phyloP scores from a whole-genome alignment of 2,797 vertebrate genomes.

The Ciconia nigra region DNA sequence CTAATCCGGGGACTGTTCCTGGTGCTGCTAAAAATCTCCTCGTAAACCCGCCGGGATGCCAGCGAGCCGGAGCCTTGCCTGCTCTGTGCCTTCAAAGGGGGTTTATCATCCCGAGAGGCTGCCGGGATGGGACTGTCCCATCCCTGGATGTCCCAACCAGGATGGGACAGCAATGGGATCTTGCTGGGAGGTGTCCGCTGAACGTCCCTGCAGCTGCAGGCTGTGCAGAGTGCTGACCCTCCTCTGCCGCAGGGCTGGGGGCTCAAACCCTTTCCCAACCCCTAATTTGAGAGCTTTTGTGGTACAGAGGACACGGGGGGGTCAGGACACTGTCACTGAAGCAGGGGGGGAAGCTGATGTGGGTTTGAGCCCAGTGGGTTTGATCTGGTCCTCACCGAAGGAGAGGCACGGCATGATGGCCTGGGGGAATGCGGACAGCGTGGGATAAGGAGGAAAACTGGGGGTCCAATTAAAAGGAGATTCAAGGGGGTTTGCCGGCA shows the following conservation, averaged over 20 bases:
- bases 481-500: not conserved
- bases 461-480: not conserved
- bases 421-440: not conserved
- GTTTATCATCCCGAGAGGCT: not conserved
- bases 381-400: not conserved
- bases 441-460: not conserved
- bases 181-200: not conserved
- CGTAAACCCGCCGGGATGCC: constrained; percentile 3
- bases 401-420: rapidly evolving
- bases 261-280: not conserved
- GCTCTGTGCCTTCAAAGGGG: not conserved
- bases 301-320: not conserved
- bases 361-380: not conserved
- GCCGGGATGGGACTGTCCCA: not conserved
- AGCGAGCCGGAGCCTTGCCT: not conserved
- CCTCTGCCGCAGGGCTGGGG: not conserved
- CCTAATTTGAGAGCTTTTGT: not conserved
- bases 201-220: not conserved
- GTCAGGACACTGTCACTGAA: not conserved
- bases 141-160: not conserved
- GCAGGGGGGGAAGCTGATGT: not conserved
- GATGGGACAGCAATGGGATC: not conserved
- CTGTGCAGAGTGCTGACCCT: not conserved
- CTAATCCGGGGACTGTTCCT: constrained; percentile 63
- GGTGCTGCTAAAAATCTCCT: constrained; percentile 47